Evolutionary conservation across 2,113 vertebrate species (phyloP).

Genomic region (Dissostichus mawsoni): DNA sequence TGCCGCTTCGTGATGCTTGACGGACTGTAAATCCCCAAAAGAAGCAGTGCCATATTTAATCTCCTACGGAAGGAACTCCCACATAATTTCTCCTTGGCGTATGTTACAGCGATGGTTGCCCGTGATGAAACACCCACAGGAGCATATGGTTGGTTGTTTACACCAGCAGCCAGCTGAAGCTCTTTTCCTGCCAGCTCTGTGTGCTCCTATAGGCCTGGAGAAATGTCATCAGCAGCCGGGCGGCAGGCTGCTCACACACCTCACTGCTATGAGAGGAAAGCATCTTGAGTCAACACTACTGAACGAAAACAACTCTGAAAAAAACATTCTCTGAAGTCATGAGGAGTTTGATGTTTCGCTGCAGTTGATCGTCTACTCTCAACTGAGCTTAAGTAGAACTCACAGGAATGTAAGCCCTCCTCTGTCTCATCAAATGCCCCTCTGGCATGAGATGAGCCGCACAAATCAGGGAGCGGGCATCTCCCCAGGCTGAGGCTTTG

Average conservation of each 20-base stretch:
- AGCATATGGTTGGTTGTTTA: constrained; percentile 79
- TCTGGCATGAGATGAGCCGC: constrained; percentile 60
- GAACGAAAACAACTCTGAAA: constrained; percentile 20
- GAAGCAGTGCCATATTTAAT: constrained; percentile 1
- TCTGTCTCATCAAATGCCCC: constrained; percentile 47
- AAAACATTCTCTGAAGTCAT: constrained; percentile 28
- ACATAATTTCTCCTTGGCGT: constrained; percentile 15
- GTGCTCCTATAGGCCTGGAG: constrained; percentile 62
- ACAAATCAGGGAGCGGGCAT: constrained; percentile 72
- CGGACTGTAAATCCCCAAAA: constrained; percentile 36
- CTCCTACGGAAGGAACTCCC: constrained; percentile 18
- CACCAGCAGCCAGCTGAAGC: constrained; percentile 62
- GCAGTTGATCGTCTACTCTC: constrained; percentile 36
- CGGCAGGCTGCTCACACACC: constrained; percentile 55
- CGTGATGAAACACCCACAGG: constrained; percentile 47
- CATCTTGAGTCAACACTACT: constrained; percentile 36
- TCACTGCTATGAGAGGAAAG: constrained; percentile 45
- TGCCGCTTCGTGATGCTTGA: constrained; percentile 19
- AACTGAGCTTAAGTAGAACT: constrained; percentile 45
- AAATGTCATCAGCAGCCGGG: constrained; percentile 56
- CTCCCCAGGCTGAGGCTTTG: constrained; percentile 69
- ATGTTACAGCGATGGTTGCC: constrained; percentile 28
- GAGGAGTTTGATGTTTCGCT: constrained; percentile 30
- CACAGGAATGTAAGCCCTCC: constrained; percentile 33
- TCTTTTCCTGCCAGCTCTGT: constrained; percentile 65